A percentile compares a stretch with the other conserved stretches of the same genome.
Conservation (phyloP, 2,888 invertebrate species). For the Steinernema scapterisci region DNA sequence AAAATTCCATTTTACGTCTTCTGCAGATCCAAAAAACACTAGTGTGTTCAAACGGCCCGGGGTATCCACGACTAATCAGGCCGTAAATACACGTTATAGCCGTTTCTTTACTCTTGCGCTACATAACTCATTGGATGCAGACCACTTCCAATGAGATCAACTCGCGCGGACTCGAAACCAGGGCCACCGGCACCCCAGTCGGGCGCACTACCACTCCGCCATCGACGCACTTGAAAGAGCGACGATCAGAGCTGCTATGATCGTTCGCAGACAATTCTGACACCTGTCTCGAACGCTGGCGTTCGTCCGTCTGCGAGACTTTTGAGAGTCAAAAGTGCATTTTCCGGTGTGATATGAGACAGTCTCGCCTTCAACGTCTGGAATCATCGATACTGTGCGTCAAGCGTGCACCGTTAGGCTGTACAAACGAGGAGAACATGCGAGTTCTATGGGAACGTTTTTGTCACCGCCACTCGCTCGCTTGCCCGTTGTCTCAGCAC, state of each 20-base stretch:
- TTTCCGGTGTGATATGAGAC: no score
- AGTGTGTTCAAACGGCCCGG: constrained; percentile 25
- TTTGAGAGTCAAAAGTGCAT: no score
- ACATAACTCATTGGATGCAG: not conserved
- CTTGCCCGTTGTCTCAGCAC: constrained; percentile 1
- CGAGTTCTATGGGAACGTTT: not conserved
- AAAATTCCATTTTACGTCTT: no score
- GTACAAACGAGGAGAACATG: no score
- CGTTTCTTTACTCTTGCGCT: constrained; percentile 10
- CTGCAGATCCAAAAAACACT: not conserved
- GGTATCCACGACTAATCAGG: not conserved
- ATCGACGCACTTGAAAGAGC: not conserved
- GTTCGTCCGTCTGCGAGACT: no score
- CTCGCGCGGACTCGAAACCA: constrained; percentile 11
- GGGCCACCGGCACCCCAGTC: not conserved
- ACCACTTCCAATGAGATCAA: not conserved
- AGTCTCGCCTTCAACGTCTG: no score
- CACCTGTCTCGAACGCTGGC: no score
- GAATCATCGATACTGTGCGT: no score
- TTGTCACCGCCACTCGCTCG: constrained; percentile 10
- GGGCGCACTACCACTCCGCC: not conserved
- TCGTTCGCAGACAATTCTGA: not conserved
- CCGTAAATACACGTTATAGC: constrained; percentile 25
- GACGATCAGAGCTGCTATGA: not conserved
- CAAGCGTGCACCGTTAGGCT: no score